Percentiles rank a stretch among this genome's conserved stretches.
phyloP scores from a whole-genome alignment of 2,888 invertebrate species.

The Microctonus aethiopoides region DNA sequence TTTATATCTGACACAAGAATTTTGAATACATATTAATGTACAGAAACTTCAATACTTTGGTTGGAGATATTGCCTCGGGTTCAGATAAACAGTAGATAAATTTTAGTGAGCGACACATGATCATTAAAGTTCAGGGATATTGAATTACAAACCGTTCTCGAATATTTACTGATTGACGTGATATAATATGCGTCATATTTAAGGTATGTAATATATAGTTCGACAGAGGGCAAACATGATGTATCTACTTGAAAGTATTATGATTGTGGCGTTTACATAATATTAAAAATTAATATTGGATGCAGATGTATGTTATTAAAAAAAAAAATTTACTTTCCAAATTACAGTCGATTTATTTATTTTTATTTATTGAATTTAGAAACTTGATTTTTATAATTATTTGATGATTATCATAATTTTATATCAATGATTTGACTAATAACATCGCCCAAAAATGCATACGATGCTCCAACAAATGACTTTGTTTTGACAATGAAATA shows the following conservation, averaged over 20 bases:
- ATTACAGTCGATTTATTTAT: too few species aligned
- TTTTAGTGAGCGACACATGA: neutral
- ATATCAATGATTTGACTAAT: slow-evolving; percentile 29
- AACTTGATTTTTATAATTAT: too few species aligned
- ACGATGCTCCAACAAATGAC: slow-evolving; percentile 30
- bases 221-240: neutral
- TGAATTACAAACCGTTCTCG: neutral
- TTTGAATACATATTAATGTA: neutral
- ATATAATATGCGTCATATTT: neutral
- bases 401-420: neutral
- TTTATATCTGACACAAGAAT: neutral
- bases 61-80: neutral
- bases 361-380: too few species aligned
- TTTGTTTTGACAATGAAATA: slow-evolving; percentile 11
- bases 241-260: neutral
- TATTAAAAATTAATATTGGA: neutral
- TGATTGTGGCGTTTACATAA: neutral
- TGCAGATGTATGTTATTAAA: too few species aligned
- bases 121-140: neutral
- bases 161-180: too few species aligned
- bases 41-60: neutral
- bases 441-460: slow-evolving; percentile 45
- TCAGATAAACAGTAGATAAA: neutral
- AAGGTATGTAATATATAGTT: neutral
- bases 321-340: too few species aligned